Conservation (phyloP, 64 coral and sea anemone genomes). For the Acropora tenuis region DNA sequence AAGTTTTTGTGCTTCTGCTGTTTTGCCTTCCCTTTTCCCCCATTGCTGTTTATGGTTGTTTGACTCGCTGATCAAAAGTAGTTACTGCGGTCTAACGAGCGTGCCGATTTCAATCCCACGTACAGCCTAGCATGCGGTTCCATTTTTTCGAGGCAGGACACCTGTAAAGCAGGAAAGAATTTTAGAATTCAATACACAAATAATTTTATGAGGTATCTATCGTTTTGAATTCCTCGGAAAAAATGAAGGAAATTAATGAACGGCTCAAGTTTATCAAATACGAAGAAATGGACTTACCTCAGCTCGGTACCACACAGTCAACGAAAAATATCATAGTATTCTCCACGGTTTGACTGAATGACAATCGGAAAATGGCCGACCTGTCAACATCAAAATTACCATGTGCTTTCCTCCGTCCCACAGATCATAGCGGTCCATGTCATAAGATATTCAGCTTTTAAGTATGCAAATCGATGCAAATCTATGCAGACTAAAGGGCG, state of each 20-base stretch:
- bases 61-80: not conserved
- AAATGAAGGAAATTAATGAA: slow-evolving; percentile 26
- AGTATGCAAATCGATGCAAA: slow-evolving; percentile 4
- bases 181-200: slow-evolving; percentile 43
- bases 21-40: slow-evolving; percentile 49
- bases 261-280: slow-evolving; percentile 10
- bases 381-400: not conserved
- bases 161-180: slow-evolving; percentile 23
- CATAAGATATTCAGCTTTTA: slow-evolving; percentile 38
- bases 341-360: not conserved
- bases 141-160: slow-evolving; percentile 7
- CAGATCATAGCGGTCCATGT: slow-evolving; percentile 34
- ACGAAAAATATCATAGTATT: slow-evolving; percentile 5
- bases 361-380: slow-evolving; percentile 21
- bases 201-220: slow-evolving; percentile 59
- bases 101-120: too few species aligned
- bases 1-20: slow-evolving; percentile 51
- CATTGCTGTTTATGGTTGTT: slow-evolving; percentile 28
- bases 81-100: too few species aligned
- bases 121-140: too few species aligned
- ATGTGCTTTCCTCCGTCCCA: slow-evolving; percentile 56
- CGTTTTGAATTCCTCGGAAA: slow-evolving; percentile 43
- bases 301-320: not conserved
- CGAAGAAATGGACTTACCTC: slow-evolving; percentile 29
- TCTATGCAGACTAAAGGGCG: slow-evolving; percentile 49